Evolutionary conservation across 2,888 invertebrate genomes (phyloP).

Genomic region (Megamerina dolium): DNA sequence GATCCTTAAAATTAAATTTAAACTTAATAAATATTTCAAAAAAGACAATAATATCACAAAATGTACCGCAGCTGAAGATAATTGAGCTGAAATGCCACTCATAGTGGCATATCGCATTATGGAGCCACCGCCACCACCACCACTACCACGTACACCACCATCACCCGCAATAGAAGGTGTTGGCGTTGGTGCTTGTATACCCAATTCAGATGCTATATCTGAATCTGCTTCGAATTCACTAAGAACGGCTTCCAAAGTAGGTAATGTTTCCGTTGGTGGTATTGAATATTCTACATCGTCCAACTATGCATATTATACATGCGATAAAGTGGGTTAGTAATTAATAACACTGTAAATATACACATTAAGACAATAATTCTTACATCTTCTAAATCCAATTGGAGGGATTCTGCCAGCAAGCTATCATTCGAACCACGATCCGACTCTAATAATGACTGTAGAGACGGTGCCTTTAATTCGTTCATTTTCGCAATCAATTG

Average conservation of each 20-base stretch:
- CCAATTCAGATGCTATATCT: slow-evolving; percentile 52
- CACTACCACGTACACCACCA: slow-evolving; percentile 50
- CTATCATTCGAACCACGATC: slow-evolving; percentile 66
- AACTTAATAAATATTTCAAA: not conserved
- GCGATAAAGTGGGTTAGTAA: not conserved
- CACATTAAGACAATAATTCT: too few species aligned
- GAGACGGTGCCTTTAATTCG: slow-evolving; percentile 46
- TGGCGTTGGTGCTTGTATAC: slow-evolving; percentile 44
- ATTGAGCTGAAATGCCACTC: slow-evolving; percentile 84
- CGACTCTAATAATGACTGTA: slow-evolving; percentile 55
- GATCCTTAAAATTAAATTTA: slow-evolving; percentile 57
- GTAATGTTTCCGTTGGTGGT: slow-evolving; percentile 67
- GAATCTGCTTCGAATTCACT: slow-evolving; percentile 67
- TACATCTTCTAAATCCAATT: slow-evolving; percentile 67
- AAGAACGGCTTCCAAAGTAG: slow-evolving; percentile 74
- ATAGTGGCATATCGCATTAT: slow-evolving; percentile 73
- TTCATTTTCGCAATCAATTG: slow-evolving; percentile 33
- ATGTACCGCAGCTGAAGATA: slow-evolving; percentile 76
- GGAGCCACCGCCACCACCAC: slow-evolving; percentile 52
- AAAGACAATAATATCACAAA: not conserved
- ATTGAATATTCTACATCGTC: slow-evolving; percentile 78
- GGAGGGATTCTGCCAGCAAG: slow-evolving; percentile 54
- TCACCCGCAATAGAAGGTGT: slow-evolving; percentile 46
- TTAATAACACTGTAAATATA: too few species aligned
- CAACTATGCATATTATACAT: slow-evolving; percentile 46